Conservation (phyloP, 2,888 invertebrate species). For the Neelides folsomi region DNA sequence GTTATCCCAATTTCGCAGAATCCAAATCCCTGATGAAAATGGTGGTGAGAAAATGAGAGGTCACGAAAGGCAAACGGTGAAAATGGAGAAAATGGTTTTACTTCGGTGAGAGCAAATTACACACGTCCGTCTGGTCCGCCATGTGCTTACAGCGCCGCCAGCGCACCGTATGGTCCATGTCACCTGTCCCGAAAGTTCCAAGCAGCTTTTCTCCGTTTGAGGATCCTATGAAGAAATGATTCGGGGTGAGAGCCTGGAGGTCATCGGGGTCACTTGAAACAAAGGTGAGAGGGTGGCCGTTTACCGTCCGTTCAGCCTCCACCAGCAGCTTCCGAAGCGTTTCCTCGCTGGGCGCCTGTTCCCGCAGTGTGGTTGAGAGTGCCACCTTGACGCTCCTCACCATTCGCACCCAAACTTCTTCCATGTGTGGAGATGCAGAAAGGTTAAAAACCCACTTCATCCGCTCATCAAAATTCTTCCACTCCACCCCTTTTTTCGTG, state of each 20-base stretch:
- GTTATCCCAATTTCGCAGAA: no score
- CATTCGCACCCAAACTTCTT: slow-evolving; percentile 11
- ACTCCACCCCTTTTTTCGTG: slow-evolving; percentile 1
- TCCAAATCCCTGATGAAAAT: no score
- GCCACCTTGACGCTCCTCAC: slow-evolving; percentile 8
- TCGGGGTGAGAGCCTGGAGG: slow-evolving; percentile 32
- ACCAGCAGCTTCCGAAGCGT: slow-evolving; percentile 5
- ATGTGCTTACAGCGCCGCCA: slow-evolving; percentile 17
- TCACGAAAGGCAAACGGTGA: no score
- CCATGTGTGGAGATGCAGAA: no score
- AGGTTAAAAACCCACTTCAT: no score
- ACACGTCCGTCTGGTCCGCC: slow-evolving; percentile 12
- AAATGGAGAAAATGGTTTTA: no score
- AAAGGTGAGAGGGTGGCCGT: slow-evolving; percentile 32
- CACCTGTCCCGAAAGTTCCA: slow-evolving; percentile 4
- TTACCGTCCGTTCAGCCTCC: slow-evolving; percentile 19
- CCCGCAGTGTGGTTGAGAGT: slow-evolving; percentile 4
- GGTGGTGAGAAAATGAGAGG: no score
- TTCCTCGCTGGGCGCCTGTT: slow-evolving; percentile 8
- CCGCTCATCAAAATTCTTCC: no score
- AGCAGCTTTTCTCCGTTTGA: slow-evolving; percentile 18
- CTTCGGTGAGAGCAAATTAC: no score
- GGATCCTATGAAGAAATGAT: slow-evolving; percentile 34
- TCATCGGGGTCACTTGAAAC: slow-evolving; percentile 30
- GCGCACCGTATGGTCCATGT: slow-evolving; percentile 4